Evolutionary conservation across 2,888 invertebrate genomes (phyloP).

Genomic region (Ophioninae sp.): DNA sequence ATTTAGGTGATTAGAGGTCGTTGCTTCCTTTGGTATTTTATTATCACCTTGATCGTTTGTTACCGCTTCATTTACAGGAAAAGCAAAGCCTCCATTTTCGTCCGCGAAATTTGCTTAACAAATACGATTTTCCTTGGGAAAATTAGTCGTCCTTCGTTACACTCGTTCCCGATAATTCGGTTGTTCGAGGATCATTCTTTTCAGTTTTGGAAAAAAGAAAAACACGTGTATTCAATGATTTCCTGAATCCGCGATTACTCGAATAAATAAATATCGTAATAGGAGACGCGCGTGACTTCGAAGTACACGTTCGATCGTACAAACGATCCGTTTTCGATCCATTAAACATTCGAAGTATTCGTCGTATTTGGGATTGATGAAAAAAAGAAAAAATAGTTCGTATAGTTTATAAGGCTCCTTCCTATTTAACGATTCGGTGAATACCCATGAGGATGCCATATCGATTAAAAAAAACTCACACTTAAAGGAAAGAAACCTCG

Average conservation of each 20-base stretch:
- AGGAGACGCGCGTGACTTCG: not conserved
- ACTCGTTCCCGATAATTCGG: conserved; percentile 45
- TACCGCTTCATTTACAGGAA: not conserved
- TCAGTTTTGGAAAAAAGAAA: not conserved
- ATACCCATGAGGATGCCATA: conserved; percentile 47
- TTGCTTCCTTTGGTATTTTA: no score
- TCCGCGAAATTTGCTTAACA: conserved; percentile 41
- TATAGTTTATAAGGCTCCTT: conserved; percentile 45
- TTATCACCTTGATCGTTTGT: no score
- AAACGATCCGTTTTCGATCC: conserved; percentile 9
- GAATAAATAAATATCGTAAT: not conserved
- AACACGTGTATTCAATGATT: conserved; percentile 17
- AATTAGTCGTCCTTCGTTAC: conserved; percentile 31
- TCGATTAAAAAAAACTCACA: conserved; percentile 43
- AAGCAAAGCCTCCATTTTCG: conserved; percentile 33
- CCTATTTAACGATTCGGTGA: conserved; percentile 40
- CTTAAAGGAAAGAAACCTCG: conserved; percentile 46
- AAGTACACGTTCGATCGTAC: not conserved
- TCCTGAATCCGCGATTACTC: conserved; percentile 14
- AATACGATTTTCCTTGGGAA: conserved; percentile 31
- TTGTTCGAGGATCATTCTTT: conserved; percentile 35
- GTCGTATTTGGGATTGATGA: conserved; percentile 31
- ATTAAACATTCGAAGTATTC: not conserved
- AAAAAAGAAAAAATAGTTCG: conserved; percentile 41
- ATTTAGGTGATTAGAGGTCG: conserved; percentile 13